Base-by-base conservation (phyloP, 2,113 vertebrate species). In the Micronycteris hirsuta region DNA sequence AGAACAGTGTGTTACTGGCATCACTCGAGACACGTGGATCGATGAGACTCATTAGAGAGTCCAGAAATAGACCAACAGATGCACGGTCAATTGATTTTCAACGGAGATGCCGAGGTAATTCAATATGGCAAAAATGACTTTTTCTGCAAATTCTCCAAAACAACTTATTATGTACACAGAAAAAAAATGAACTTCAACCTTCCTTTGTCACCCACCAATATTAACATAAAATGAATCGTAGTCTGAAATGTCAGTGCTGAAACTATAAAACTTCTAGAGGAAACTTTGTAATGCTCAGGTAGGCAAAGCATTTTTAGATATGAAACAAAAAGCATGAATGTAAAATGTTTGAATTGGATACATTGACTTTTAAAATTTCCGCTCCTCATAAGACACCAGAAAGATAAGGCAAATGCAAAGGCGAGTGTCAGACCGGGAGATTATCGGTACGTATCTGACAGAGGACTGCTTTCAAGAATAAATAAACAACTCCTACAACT, bases 31-130 rank as follows among this genome's bases (percentile, higher is more conserved):
- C 28, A 17, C 38, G 28, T 45, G 65, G 91, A 65, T 63, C 71
- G 73, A 56, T 86, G 54, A 80, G 63, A 70, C 52, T 52, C 63
- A 71, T 78, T 28, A 82, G 36, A 47, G 31, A 52, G 26, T 36
- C n/a, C 43, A 65, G 65, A 78, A 65, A 63, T 65, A 95, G 77
- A 91, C 26, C 41, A 31, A 45, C 73, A 33, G 63, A 31, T 71
- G 22, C 74, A 61, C 74, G 71, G 77, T 49, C 88, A 93, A 76
- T 74, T 89, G 33, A 90, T 92, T 95, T 89, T 91, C 41, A 89
- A 52, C 77, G 73, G 84, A 82, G 78, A 86, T 82, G 24, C 47
- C 41, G 58, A 65, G 38, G 45, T 86, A 86, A 61, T 95, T 95
- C 28, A 82, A 49, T 70, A 71, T 58, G 33, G 28, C 68, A 82